Evolutionary conservation across 2,113 vertebrate species (phyloP).

Genomic region (Oryzias woworae): DNA sequence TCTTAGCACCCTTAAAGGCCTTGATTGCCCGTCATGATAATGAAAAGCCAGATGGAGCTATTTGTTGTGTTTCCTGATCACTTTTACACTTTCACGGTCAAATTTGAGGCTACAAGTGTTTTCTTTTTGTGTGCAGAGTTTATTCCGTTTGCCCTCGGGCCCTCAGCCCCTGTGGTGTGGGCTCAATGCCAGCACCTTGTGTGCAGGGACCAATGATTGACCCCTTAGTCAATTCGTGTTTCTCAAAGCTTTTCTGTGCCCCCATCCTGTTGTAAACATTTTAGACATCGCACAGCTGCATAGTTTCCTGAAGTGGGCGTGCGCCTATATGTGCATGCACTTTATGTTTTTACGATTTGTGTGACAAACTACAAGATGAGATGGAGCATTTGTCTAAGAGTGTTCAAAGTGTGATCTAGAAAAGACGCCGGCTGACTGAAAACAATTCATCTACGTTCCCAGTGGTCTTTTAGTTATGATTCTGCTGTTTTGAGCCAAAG

Average conservation of each 20-base stretch:
- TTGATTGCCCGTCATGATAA: background rate
- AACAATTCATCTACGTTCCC: no score
- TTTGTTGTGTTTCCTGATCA: no score
- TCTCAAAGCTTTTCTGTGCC: slow-evolving; percentile 31
- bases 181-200: slow-evolving; percentile 65
- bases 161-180: slow-evolving; percentile 51
- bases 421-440: slow-evolving; percentile 7
- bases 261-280: slow-evolving; percentile 69
- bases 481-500: no score
- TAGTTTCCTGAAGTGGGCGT: slow-evolving; percentile 34
- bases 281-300: slow-evolving; percentile 63
- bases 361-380: slow-evolving; percentile 21
- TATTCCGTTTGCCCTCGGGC: slow-evolving; percentile 57
- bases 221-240: slow-evolving; percentile 34
- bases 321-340: slow-evolving; percentile 16
- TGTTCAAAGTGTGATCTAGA: slow-evolving; percentile 41
- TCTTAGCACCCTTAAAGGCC: background rate
- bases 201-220: slow-evolving; percentile 46
- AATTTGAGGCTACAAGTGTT: background rate
- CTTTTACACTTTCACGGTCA: no score
- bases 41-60: background rate
- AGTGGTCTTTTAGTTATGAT: no score
- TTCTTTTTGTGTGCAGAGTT: slow-evolving; percentile 37
- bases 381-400: slow-evolving; percentile 23
- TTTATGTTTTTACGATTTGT: slow-evolving; percentile 25